These are phyloP conservation scores for Raja brachyura DNA, from an alignment of 2,113 vertebrate species.

Conservation along the genomic window DNA sequence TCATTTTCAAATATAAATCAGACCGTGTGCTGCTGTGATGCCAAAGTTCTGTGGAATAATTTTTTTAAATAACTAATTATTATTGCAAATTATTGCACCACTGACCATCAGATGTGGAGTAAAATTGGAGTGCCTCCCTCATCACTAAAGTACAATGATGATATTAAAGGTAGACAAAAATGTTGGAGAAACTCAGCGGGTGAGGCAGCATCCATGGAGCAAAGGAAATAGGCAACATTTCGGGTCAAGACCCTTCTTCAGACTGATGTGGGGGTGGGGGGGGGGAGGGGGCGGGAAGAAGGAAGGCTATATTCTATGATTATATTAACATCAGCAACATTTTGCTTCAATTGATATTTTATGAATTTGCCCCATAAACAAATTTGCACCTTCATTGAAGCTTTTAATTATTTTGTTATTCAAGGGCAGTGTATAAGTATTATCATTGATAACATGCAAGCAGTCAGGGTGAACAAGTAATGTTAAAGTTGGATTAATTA, in stretches of 20 bases:
- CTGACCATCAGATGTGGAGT: neutral
- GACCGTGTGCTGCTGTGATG: neutral
- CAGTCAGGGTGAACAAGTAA: neutral
- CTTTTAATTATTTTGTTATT: too few species aligned
- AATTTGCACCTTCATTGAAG: neutral
- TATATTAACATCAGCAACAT: too few species aligned
- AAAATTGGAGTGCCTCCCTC: neutral
- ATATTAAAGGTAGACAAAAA: neutral
- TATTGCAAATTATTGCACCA: neutral
- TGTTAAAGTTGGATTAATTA: too few species aligned
- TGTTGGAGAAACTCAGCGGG: too few species aligned
- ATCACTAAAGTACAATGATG: neutral
- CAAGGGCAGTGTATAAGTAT: too few species aligned
- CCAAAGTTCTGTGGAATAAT: neutral
- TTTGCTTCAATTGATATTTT: neutral
- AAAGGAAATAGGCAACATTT: too few species aligned
- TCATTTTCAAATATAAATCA: neutral
- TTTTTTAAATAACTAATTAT: neutral
- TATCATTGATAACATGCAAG: neutral
- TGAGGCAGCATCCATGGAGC: too few species aligned
- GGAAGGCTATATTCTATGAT: too few species aligned
- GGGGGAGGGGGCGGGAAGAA: too few species aligned
- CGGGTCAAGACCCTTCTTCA: too few species aligned
- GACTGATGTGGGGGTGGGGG: too few species aligned
- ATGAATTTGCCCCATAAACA: neutral